Base-by-base conservation (phyloP, 2,888 invertebrate species). In the Conops quadrifasciatus region DNA sequence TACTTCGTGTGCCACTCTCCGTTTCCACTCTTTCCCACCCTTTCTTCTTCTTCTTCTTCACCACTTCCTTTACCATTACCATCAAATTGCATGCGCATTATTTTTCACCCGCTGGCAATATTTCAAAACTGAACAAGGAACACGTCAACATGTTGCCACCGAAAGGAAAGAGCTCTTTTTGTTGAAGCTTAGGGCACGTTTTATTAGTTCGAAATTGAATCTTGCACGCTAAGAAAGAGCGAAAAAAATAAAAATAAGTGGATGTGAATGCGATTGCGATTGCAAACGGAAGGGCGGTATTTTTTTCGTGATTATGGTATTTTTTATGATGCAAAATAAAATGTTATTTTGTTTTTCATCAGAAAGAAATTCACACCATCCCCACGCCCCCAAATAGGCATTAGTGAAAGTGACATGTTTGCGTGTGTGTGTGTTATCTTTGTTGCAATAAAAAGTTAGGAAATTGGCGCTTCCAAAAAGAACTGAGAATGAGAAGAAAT, bases 121-220 rank as follows among this genome's bases (percentile, higher is more conserved):
- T 67, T 67, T 58, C 67, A 58, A 67, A 58, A 67, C 56, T 67
- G 58, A 58, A 67, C 45, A 58, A 56, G 45, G 45, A 67, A 67
- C 43, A 58, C 58, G 26, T 58, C 58, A 67, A 59, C 58, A 45
- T 67, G 66, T 36, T 66, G 66, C 53, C 58, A 67, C 43, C 45
- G 45, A 58, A 19, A 51, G 51, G 26, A 28, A n/a, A 53, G 5
- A 4, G 19, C n/a, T 49, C 21, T 11, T 21, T 53, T 19, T 3
- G 2, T 2, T 43, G 36, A 24, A 43, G 67, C 16, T 59, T 24
- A 43, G 1, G 43, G 43, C 67, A 67, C 58, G 45, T 67, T 67
- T 67, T 67, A 67, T 67, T 67, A 47, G 67, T 45, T 67, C 43
- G 45, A 67, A 67, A 67, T 67, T 67, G 58, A 67, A 67, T 67